Percentiles rank a stretch among this genome's conserved stretches.
phyloP scores from a whole-genome alignment of 2,797 vertebrate genomes.

The Thaleichthys pacificus region DNA sequence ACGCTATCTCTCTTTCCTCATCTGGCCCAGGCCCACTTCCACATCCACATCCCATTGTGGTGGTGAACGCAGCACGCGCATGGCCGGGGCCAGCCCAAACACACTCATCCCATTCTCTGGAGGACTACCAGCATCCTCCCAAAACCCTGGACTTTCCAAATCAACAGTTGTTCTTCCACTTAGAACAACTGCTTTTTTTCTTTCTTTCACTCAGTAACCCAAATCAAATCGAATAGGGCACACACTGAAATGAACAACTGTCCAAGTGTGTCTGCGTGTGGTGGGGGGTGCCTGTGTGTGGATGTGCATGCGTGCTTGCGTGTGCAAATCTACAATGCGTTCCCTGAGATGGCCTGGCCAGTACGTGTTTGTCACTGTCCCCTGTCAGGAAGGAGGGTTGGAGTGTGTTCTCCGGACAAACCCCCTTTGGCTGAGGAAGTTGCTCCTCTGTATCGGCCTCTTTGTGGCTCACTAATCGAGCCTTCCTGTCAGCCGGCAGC shows the following conservation, averaged over 20 bases:
- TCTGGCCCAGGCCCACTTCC: conserved; percentile 79
- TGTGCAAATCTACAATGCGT: conserved; percentile 62
- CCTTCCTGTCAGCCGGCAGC: conserved; percentile 85
- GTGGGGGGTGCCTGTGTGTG: conserved; percentile 21
- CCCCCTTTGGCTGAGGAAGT: conserved; percentile 76
- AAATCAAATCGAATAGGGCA: not conserved
- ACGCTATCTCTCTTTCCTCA: conserved; percentile 78
- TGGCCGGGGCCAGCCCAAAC: conserved; percentile 75
- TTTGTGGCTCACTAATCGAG: conserved; percentile 82
- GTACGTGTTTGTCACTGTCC: conserved; percentile 68
- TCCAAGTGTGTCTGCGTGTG: conserved; percentile 7
- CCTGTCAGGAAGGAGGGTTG: conserved; percentile 75
- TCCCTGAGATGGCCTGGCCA: conserved; percentile 62
- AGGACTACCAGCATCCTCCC: conserved; percentile 67
- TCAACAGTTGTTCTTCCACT: conserved; percentile 45
- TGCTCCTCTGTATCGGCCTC: conserved; percentile 78
- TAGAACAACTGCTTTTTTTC: not conserved
- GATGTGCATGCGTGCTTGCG: conserved; percentile 22
- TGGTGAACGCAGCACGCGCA: conserved; percentile 75
- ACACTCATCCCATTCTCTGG: conserved; percentile 73
- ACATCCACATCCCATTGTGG: conserved; percentile 78
- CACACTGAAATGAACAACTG: not conserved
- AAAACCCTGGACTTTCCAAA: conserved; percentile 62
- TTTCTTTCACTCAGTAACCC: conserved; percentile 17
- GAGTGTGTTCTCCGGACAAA: conserved; percentile 74